phyloP scores from a whole-genome alignment of 2,113 vertebrate species.

The Tetraodon nigroviridis region DNA sequence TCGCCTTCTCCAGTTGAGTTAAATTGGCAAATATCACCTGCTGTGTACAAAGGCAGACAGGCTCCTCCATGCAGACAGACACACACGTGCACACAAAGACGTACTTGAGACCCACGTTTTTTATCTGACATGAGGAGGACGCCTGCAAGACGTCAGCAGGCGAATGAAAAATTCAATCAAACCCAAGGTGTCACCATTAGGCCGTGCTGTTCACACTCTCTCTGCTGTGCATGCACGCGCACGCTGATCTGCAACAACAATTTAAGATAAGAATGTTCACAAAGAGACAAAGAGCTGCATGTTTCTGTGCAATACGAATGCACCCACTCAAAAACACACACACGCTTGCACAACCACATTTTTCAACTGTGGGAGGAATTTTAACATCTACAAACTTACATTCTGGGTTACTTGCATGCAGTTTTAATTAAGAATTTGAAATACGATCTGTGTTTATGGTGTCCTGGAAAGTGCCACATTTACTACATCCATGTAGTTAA shows the following conservation, averaged over 20 bases:
- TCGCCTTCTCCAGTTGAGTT: slow-evolving; percentile 31
- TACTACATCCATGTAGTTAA: slow-evolving; percentile 9
- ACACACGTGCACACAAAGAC: slow-evolving; percentile 10
- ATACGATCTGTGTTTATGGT: not conserved
- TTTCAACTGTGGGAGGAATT: slow-evolving; percentile 23
- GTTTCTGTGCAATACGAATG: slow-evolving; percentile 10
- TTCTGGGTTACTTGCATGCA: not conserved
- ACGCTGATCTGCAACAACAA: not conserved
- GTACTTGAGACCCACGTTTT: slow-evolving; percentile 13
- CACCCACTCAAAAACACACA: slow-evolving; percentile 16
- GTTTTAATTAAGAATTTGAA: not conserved
- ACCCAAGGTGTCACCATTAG: slow-evolving; percentile 38
- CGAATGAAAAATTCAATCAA: slow-evolving; percentile 50
- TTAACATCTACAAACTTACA: not conserved
- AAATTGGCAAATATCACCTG: slow-evolving; percentile 57
- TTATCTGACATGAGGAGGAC: slow-evolving; percentile 33
- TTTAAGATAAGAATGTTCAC: not conserved
- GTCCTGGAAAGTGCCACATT: not conserved
- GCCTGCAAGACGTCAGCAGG: slow-evolving; percentile 30
- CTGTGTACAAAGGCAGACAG: slow-evolving; percentile 36
- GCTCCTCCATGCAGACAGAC: not conserved
- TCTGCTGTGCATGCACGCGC: not conserved
- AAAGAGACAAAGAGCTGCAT: slow-evolving; percentile 14
- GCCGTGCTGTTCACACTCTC: slow-evolving; percentile 3
- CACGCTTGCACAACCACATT: not conserved